These are phyloP conservation scores for Chamaetylas fuelleborni DNA, from an alignment of 2,113 vertebrate species.

Conservation along the genomic window DNA sequence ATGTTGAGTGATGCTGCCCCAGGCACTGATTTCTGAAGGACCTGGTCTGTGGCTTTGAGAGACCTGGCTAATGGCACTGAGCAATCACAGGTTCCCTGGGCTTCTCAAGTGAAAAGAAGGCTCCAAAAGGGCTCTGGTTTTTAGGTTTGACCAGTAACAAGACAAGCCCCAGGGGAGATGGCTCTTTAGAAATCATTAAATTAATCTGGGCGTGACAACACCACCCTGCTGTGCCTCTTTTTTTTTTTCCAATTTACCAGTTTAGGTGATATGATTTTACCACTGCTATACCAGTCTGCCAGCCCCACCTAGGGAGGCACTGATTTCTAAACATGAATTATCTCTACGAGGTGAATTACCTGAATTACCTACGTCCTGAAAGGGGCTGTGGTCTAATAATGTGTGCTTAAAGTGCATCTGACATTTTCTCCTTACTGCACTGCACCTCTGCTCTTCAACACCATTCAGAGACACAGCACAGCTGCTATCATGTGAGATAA, in stretches of 20 bases:
- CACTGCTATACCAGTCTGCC: background rate
- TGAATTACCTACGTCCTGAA: background rate
- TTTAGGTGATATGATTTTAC: background rate
- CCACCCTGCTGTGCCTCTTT: background rate
- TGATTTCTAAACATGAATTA: background rate
- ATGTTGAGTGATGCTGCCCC: background rate
- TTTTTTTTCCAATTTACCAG: background rate
- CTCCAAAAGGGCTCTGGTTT: background rate
- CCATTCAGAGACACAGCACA: background rate
- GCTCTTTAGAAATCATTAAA: background rate
- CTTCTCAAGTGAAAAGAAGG: background rate
- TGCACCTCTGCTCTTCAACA: background rate
- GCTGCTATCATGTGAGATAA: background rate
- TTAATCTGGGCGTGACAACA: background rate
- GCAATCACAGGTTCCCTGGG: background rate
- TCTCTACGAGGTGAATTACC: background rate
- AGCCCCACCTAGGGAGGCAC: background rate
- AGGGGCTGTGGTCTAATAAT: background rate
- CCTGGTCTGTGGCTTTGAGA: background rate
- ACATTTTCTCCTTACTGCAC: background rate
- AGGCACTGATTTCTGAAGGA: background rate
- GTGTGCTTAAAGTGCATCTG: rapidly evolving
- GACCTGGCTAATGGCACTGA: background rate
- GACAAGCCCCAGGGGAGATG: background rate
- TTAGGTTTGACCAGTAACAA: background rate